Evolutionary conservation across 1,140 invertebrate species (phyloP).

Genomic region (Musca domestica): DNA sequence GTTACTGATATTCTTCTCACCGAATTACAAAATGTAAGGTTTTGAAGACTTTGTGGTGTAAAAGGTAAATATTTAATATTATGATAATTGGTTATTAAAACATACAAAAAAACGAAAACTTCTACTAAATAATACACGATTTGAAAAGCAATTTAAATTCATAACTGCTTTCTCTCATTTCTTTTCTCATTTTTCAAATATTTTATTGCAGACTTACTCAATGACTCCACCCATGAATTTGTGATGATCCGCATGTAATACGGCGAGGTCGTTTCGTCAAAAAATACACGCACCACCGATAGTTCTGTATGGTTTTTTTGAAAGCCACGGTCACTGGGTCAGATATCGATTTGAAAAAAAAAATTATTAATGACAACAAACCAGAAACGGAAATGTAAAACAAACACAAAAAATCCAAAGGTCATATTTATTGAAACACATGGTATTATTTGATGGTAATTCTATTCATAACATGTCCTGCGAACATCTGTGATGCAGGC

Average conservation of each 20-base stretch:
- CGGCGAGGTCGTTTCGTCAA: constrained; percentile 1
- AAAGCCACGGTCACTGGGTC: neutral
- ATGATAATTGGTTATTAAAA: no score
- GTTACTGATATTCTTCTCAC: no score
- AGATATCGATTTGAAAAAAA: neutral
- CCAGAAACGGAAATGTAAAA: neutral
- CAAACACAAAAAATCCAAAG: neutral
- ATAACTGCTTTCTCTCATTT: no score
- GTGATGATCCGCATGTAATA: constrained; percentile 13
- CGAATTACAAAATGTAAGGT: no score
- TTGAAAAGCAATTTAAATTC: no score
- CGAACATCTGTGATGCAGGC: neutral
- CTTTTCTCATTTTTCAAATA: no score
- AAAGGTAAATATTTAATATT: no score
- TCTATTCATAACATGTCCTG: neutral
- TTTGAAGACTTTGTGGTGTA: no score
- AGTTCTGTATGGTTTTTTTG: neutral
- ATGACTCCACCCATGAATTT: constrained; percentile 20
- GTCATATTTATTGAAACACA: neutral
- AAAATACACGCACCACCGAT: constrained; percentile 13
- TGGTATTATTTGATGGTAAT: neutral
- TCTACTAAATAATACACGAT: no score
- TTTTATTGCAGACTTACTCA: constrained; percentile 12
- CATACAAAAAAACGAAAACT: no score
- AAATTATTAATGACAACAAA: neutral